phyloP scores from a whole-genome alignment of 2,113 vertebrate species.

The Pongo abelii region DNA sequence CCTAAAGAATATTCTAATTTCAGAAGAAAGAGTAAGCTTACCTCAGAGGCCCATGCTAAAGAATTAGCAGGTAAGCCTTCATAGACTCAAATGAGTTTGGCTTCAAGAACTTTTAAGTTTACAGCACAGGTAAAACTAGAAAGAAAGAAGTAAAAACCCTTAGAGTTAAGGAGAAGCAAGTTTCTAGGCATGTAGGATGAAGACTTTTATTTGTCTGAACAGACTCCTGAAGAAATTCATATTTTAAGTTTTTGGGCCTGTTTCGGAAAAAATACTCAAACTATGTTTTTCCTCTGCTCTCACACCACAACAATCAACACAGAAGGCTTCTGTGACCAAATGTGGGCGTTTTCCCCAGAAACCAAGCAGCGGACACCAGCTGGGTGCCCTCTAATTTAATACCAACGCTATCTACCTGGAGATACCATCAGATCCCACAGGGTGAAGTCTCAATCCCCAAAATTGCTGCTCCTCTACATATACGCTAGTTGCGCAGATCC shows the following conservation, averaged over 20 bases:
- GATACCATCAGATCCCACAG: too few species aligned
- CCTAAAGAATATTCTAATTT: conserved; percentile 51
- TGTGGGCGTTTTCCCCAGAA: too few species aligned
- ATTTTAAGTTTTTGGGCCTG: background rate
- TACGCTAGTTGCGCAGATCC: too few species aligned
- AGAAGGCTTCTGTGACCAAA: too few species aligned
- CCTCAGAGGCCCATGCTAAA: background rate
- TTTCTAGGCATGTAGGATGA: background rate
- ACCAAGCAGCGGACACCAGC: too few species aligned
- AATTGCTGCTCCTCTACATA: too few species aligned
- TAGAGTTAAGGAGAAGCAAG: background rate
- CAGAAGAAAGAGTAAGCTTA: conserved; percentile 27
- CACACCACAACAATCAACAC: too few species aligned
- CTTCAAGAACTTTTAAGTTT: conserved; percentile 47
- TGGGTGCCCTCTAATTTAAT: too few species aligned
- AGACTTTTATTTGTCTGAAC: background rate
- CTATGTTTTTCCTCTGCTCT: too few species aligned
- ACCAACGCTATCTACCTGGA: too few species aligned
- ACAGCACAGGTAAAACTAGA: conserved; percentile 3
- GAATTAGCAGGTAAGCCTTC: conserved; percentile 12
- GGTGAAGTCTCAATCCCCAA: too few species aligned
- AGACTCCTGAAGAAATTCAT: background rate
- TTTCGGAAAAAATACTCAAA: too few species aligned
- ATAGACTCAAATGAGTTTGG: background rate
- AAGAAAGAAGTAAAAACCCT: background rate